phyloP scores from a whole-genome alignment of 2,888 invertebrate species.

The Parochlus steinenii region DNA sequence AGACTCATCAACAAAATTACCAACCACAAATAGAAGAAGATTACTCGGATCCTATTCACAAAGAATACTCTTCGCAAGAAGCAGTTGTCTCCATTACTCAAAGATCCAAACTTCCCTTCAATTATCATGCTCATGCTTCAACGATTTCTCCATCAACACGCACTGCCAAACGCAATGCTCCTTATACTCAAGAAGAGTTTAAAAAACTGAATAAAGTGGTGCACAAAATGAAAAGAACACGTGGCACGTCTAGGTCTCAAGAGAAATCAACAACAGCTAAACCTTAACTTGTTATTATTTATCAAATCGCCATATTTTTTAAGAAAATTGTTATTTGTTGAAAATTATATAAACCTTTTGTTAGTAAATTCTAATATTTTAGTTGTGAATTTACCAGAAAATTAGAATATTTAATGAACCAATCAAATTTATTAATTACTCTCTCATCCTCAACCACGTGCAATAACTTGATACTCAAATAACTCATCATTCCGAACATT shows the following conservation, averaged over 20 bases:
- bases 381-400: neutral
- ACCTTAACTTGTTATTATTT: constrained; percentile 1
- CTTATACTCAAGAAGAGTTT: constrained; percentile 15
- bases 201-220: constrained; percentile 14
- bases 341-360: neutral
- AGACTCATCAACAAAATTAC: constrained; percentile 14
- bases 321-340: constrained; percentile 3
- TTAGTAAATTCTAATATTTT: neutral
- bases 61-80: constrained; percentile 8
- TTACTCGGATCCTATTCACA: constrained; percentile 12
- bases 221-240: constrained; percentile 7
- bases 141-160: constrained; percentile 8
- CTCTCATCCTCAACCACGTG: too few relatives aligned
- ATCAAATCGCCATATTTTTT: constrained; percentile 12
- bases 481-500: too few relatives aligned
- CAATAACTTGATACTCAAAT: too few relatives aligned
- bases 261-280: constrained; percentile 2
- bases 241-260: neutral
- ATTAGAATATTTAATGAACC: too few relatives aligned
- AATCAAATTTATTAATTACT: too few relatives aligned
- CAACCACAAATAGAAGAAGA: constrained; percentile 9
- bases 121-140: constrained; percentile 25
- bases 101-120: constrained; percentile 20
- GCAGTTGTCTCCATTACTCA: constrained; percentile 20
- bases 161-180: constrained; percentile 12